Evolutionary conservation across 2,113 vertebrate species (phyloP).

Genomic region (Orcinus orca): DNA sequence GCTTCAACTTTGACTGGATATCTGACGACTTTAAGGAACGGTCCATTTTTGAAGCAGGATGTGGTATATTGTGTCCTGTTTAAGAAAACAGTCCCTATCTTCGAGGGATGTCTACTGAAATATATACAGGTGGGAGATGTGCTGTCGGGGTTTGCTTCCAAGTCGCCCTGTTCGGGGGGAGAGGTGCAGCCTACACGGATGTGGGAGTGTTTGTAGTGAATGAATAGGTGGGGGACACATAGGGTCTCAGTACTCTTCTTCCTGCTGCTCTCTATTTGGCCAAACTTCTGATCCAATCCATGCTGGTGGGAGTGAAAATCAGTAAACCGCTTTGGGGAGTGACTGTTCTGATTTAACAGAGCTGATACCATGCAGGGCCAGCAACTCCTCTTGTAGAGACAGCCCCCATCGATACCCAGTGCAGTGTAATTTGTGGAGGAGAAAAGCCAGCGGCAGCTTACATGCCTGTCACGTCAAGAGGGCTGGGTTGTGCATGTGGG

Average conservation of each 20-base stretch:
- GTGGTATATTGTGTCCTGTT: accelerated
- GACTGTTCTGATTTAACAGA: not conserved
- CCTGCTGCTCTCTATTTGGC: no score
- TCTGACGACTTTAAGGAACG: accelerated
- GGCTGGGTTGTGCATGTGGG: not conserved
- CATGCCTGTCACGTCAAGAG: not conserved
- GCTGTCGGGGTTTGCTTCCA: not conserved
- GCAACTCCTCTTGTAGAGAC: not conserved
- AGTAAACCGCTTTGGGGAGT: accelerated
- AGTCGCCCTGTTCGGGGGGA: not conserved
- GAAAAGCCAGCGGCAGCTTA: accelerated
- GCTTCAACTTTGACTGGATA: not conserved
- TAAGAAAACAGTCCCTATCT: not conserved
- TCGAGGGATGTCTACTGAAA: no score
- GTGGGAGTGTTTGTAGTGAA: accelerated
- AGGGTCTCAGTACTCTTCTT: accelerated
- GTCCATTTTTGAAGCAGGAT: accelerated
- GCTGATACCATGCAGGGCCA: not conserved
- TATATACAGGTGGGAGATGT: not conserved
- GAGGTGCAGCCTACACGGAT: accelerated
- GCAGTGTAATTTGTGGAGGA: not conserved
- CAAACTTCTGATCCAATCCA: no score
- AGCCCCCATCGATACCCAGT: accelerated
- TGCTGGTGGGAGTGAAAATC: accelerated
- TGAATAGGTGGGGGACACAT: accelerated